Evolutionary conservation across 2,797 vertebrate species (phyloP), one percentile per base, ranked within the genome.

Genomic region (Holocentrus rufus): DNA sequence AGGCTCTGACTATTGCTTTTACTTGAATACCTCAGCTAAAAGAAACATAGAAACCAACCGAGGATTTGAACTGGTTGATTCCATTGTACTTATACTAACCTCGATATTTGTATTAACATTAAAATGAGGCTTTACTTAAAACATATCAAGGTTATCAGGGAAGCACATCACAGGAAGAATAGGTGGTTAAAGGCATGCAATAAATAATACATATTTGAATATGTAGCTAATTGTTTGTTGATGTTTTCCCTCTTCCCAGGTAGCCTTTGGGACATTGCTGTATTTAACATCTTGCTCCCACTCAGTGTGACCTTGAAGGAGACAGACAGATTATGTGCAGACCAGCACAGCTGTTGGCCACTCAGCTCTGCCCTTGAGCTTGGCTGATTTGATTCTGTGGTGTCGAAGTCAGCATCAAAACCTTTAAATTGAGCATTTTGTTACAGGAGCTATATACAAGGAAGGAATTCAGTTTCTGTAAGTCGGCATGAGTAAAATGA

Each of bases 331-430:
- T 90, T 84, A 85, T 71, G 81, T 87, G 83, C 76, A 86, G 64
- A 83, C 65, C 20, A 77, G 69, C 76, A 76, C 79, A 87, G 84
- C 82, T 90, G 87, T 87, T 84, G 80, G 74, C 80, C 63, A 58
- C 74, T 85, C 84, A 83, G 79, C 65, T 79, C 72, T 74, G 82
- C 82, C 86, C 87, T 91, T 92, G 81, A 84, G 53, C 73, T 86
- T 73, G 0, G 58, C 71, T 87, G 72, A 87, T 87, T 86, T 76
- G 69, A 87, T 90, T 84, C 61, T n/a, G 39, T 68, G 70, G 44
- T 65, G 82, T 69, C 64, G 27, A 62, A 81, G 70, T 77, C 76
- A 52, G 59, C 23, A 78, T 77, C 42, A 72, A 50, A 58, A 54
- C 47, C n/a, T 18, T 62, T 39, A 50, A 30, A 72, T 3, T 17